phyloP scores from a whole-genome alignment of 2,113 vertebrate genomes.

The Vombatus ursinus region DNA sequence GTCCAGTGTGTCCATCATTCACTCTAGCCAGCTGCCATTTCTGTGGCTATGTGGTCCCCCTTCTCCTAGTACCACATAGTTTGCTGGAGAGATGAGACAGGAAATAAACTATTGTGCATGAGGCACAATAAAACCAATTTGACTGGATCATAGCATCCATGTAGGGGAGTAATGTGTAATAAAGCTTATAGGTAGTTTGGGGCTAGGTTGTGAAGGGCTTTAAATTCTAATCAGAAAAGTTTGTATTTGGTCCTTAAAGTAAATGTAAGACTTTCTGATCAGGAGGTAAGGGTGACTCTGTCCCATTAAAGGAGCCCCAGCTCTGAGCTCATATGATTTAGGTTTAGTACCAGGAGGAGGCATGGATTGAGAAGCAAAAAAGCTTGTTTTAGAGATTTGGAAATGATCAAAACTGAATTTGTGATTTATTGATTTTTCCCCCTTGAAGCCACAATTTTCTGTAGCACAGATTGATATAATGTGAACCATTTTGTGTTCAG shows the following conservation, averaged over 20 bases:
- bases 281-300: background rate
- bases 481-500: no score
- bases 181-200: background rate
- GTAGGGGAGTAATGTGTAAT: background rate
- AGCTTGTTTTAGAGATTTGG: no score
- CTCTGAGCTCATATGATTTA: background rate
- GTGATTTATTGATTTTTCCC: no score
- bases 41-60: background rate
- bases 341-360: background rate
- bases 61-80: background rate
- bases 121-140: background rate
- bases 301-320: background rate
- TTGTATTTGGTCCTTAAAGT: background rate
- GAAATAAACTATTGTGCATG: background rate
- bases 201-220: background rate
- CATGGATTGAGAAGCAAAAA: no score
- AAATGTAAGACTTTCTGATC: background rate
- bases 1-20: background rate
- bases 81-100: background rate
- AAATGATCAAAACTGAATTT: no score
- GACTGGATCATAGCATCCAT: background rate
- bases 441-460: no score
- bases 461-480: no score
- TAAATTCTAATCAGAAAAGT: background rate
- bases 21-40: background rate